Base-by-base conservation (phyloP, 2,797 vertebrate genomes). In the Champsocephalus esox region DNA sequence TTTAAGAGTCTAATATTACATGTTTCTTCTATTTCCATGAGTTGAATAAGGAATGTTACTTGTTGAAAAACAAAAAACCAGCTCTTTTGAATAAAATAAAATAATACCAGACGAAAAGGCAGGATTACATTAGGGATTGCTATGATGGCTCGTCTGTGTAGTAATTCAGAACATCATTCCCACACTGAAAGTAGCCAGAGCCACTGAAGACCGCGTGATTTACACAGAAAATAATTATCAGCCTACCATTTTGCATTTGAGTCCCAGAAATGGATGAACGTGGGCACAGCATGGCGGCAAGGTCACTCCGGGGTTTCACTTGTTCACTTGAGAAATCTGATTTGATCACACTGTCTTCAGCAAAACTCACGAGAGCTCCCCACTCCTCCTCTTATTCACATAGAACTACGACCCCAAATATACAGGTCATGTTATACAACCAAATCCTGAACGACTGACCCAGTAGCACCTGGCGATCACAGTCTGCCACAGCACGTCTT, bases 211-310 rank as follows among this genome's bases (percentile, higher is more conserved):
- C 65, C 55, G 73, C 55, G 56, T 60, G n/a, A 43, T 58, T 73
- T 14, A 41, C 1, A 68, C 58, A 56, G 46, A 81, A 71, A 82
- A 70, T 67, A 66, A 70, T 45, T 70, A 82, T 59, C 63, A 66
- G 74, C 75, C 82, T 32, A 57, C 76, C 76, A 70, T 85, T 87
- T 82, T 84, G 73, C 70, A 48, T 88, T 80, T 60, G 58, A 77
- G 73, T 85, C 77, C 73, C 64, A 68, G 49, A 80, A 68, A 73
- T 56, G 59, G 66, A 76, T 66, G 75, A 78, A 80, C 66, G 66
- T 73, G 77, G 72, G 72, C 60, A 61, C 79, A 87, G 89, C 86
- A 78, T 87, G 83, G 84, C 85, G 81, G 75, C 79, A 75, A 89
- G 86, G 79, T 88, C 89, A 75, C 70, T 72, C 72, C 32, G 41